Percentiles rank a stretch among this genome's conserved stretches.
phyloP scores from a whole-genome alignment of 2,113 vertebrate species.

The Syrmaticus mikado region DNA sequence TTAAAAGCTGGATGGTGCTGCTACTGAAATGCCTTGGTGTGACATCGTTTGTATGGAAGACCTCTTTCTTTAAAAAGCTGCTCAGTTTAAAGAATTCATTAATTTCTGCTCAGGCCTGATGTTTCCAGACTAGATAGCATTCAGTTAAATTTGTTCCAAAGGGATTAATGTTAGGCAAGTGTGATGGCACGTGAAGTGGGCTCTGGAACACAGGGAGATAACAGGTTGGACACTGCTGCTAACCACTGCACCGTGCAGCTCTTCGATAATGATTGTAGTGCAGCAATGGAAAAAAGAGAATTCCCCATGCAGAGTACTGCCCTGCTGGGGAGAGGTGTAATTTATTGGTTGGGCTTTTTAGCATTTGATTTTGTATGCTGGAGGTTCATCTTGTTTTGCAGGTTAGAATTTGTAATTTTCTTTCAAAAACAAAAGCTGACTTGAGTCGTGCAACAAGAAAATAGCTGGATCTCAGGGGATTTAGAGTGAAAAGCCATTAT shows the following conservation, averaged over 20 bases:
- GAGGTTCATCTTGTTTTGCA: background rate
- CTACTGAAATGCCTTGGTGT: background rate
- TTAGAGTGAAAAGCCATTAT: conserved; percentile 13
- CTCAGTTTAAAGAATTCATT: background rate
- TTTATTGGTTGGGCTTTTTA: background rate
- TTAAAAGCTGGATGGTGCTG: conserved; percentile 9
- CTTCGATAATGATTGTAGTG: background rate
- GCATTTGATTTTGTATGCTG: background rate
- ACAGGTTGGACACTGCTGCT: background rate
- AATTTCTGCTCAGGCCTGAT: background rate
- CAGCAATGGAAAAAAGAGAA: background rate
- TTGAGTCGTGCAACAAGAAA: conserved; percentile 5
- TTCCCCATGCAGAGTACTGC: accelerated
- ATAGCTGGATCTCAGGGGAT: background rate
- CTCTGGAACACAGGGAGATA: background rate
- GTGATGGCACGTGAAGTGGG: background rate
- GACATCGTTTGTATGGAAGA: background rate
- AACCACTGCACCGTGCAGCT: background rate
- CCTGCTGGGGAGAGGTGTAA: conserved; percentile 1
- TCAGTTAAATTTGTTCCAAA: background rate
- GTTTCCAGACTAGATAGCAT: background rate
- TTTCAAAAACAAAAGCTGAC: conserved; percentile 20
- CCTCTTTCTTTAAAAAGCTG: background rate
- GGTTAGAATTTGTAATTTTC: conserved; percentile 31
- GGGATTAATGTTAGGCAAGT: background rate